phyloP scores from a whole-genome alignment of 2,888 invertebrate genomes.

The Melanargia galathea region DNA sequence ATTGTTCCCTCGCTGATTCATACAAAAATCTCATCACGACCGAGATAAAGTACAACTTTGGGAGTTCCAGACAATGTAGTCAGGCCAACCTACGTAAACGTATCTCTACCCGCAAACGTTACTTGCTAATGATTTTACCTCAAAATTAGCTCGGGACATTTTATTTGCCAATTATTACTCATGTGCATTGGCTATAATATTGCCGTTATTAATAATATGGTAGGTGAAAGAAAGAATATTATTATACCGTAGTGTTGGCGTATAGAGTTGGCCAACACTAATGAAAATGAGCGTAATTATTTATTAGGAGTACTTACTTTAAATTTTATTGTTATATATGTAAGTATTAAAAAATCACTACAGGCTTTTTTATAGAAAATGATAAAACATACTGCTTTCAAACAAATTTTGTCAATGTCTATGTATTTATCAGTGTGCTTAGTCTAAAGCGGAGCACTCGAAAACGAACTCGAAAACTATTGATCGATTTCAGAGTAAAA shows the following conservation, averaged over 20 bases:
- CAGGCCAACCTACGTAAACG: slow-evolving; percentile 57
- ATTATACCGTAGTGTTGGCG: background rate
- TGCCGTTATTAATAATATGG: slow-evolving; percentile 3
- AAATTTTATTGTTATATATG: too few species aligned
- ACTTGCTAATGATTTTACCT: slow-evolving; percentile 18
- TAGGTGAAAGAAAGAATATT: background rate
- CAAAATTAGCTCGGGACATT: background rate
- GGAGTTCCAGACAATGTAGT: slow-evolving; percentile 38
- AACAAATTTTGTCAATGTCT: too few species aligned
- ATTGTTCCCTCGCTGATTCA: slow-evolving; percentile 22
- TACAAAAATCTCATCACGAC: slow-evolving; percentile 23
- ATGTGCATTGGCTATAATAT: slow-evolving; percentile 2
- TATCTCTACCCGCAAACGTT: slow-evolving; percentile 58
- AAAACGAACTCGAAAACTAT: too few species aligned
- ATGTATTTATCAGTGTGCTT: too few species aligned
- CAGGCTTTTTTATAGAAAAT: too few species aligned
- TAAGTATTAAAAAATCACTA: too few species aligned
- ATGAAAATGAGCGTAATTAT: background rate
- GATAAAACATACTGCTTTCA: too few species aligned
- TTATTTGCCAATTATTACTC: slow-evolving; percentile 11
- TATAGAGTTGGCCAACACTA: background rate
- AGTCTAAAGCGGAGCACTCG: too few species aligned
- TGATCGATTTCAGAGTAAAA: too few species aligned
- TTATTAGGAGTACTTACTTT: background rate
- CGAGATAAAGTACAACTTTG: slow-evolving; percentile 25